Evolutionary conservation across 2,888 invertebrate species (phyloP), one percentile per base, ranked within the genome.

Genomic region (Sinhomidia bicolor): DNA sequence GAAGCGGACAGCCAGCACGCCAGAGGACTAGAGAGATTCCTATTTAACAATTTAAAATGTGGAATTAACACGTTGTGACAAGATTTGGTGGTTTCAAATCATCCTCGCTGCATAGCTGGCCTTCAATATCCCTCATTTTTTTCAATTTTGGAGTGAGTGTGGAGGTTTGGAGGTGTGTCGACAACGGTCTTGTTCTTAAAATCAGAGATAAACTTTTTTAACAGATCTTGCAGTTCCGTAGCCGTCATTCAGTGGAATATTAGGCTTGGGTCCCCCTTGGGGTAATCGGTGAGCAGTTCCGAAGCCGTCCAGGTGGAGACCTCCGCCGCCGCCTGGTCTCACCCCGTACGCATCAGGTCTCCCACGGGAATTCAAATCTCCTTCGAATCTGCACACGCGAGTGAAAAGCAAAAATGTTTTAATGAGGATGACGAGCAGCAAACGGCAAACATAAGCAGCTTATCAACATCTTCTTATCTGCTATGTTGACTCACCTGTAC

Each of bases 151-250:
- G 47, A 36, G 51, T 10, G 10, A 57, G 36, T 51, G 78, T 44
- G 54, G 9, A 9, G 2, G 47, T 79, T 32, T 29, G 10, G 23
- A 57, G 2, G 41, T 9, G 26, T 57, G 86, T 86, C 86, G 74
- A 86, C 86, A 81, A 86, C 86, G 80, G 51, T 68, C 5, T 44
- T 29, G 60, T 29, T 87, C 82, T 90, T 89, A 90, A 84, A 91
- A 90, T 92, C 91, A 92, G 90, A 92, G 91, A 90, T 92, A 92
- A 84, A 92, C 92, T 91, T 92, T 92, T 91, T 92, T 92, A 71
- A 92, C 92, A 81, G 91, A 91, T 81, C 92, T 83, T 23, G 92
- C 92, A 54, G 92, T 92, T 68, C 92, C 92, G 85, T 92, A 92
- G 23, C 91, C 91, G 78, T 92, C 92, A 88, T 89, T 92, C 71